Evolutionary conservation across 2,888 invertebrate genomes (phyloP), one percentile per base, ranked within the genome.

Genomic region (Habroteleia sp.): DNA sequence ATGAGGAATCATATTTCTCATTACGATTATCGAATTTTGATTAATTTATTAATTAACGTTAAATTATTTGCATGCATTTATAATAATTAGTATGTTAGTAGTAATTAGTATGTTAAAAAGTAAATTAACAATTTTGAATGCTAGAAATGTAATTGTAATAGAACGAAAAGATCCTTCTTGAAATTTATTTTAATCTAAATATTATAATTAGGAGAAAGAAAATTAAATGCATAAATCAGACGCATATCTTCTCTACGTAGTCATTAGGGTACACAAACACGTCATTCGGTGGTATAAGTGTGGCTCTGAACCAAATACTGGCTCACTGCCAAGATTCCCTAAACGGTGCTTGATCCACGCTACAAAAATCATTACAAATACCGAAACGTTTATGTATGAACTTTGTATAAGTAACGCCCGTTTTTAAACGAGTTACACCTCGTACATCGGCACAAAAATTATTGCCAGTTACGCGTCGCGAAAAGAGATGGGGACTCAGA

Each of bases 311-410:
- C 17, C 46, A 25, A 62, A 48, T 31, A 44, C 44, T 78, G 79
- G 77, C 76, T 56, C 77, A 56, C 62, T 79, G 82, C 83, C 87
- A 87, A 86, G 84, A 86, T 87, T 86, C 85, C 87, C 86, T 87
- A 87, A 87, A 87, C 87, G 87, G 87, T 77, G 77, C 78, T 82
- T 81, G 75, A 54, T 62, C 54, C 60, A 46, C 54, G 60, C 52
- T 58, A 44, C 29, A 77, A 77, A 77, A 77, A 77, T 77, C 62
- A 73, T 77, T 73, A 54, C 75, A 52, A 68, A 58, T 65, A 39
- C 52, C 37, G 20, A 48, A 33, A 37, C 54, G 56, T 14, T 25
- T 33, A 10, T 39, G 60, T 31, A 54, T 39, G 48, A 29, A 63
- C 37, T 39, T 20, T 25, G 63, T 33, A 63, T 33, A 63, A 39